Evolutionary conservation across 1,140 invertebrate genomes (phyloP).

Genomic region (Heliconius melpomene): DNA sequence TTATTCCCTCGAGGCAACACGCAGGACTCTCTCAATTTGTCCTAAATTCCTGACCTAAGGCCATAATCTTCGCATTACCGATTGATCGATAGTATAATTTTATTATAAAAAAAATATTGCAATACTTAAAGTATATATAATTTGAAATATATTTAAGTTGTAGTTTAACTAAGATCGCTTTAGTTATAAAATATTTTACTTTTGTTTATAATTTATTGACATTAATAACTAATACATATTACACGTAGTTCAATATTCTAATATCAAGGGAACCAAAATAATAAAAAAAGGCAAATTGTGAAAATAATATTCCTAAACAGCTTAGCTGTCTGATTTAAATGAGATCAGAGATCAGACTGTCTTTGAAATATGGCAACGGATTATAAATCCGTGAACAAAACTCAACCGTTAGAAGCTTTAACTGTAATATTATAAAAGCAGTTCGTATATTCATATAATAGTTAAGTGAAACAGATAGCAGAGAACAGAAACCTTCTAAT

Average conservation of each 20-base stretch:
- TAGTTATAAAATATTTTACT: neutral
- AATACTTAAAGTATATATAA: constrained; percentile 47
- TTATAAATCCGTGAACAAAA: constrained; percentile 28
- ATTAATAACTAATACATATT: neutral
- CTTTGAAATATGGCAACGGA: constrained; percentile 12
- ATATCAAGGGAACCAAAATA: neutral
- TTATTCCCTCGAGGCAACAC: constrained; percentile 63
- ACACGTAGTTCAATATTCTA: no score
- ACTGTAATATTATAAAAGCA: constrained; percentile 35
- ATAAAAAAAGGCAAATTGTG: neutral
- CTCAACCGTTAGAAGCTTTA: constrained; percentile 30
- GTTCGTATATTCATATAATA: constrained; percentile 33
- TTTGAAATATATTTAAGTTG: neutral
- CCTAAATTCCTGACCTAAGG: constrained; percentile 73
- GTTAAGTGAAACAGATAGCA: constrained; percentile 36
- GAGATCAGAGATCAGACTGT: neutral
- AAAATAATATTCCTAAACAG: neutral
- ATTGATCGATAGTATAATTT: constrained; percentile 76
- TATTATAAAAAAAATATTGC: constrained; percentile 60
- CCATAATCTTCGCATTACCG: constrained; percentile 70
- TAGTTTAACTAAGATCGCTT: neutral
- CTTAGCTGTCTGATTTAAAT: constrained; percentile 2
- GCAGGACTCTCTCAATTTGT: constrained; percentile 68
- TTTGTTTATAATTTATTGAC: neutral
- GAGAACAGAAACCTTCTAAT: constrained; percentile 40